A percentile compares a stretch with the other conserved stretches of the same genome.
These are phyloP conservation scores for Macroglossus sobrinus DNA, from an alignment of 2,113 vertebrate species.

Conservation along the genomic window DNA sequence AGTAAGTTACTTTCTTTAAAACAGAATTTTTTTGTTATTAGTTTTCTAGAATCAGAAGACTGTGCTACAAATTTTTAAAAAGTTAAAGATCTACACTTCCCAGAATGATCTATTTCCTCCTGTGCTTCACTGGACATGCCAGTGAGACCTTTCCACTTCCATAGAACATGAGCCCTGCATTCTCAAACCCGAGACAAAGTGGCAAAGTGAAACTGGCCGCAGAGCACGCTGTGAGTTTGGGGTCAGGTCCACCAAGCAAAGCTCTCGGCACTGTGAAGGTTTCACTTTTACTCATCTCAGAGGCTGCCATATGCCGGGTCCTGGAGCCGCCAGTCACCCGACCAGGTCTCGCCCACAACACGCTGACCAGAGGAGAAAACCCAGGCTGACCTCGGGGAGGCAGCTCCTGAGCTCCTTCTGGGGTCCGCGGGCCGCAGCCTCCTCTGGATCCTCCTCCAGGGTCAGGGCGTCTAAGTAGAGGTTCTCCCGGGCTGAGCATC, in stretches of 20 bases:
- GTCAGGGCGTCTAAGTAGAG: conserved; percentile 92
- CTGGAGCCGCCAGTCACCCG: background rate
- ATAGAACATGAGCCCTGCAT: background rate
- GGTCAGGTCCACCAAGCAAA: background rate
- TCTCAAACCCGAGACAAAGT: background rate
- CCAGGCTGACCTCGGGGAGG: conserved; percentile 84
- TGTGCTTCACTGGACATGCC: background rate
- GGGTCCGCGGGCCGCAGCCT: conserved; percentile 81
- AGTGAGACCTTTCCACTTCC: background rate
- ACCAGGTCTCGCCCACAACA: background rate
- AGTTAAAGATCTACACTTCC: background rate
- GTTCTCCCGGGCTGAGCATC: conserved; percentile 87
- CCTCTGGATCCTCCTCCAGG: conserved; percentile 87
- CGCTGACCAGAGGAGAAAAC: background rate
- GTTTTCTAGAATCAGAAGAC: conserved; percentile 27
- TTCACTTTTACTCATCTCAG: background rate
- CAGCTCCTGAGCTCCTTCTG: conserved; percentile 87
- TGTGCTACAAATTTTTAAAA: background rate
- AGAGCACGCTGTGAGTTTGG: background rate
- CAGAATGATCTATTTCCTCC: background rate
- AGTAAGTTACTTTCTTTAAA: background rate
- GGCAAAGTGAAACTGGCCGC: background rate
- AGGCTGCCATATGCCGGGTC: background rate
- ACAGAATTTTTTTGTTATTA: background rate
- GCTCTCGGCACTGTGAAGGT: background rate